Base-by-base conservation (phyloP, 2,797 vertebrate species). In the Hipposideros larvatus region DNA sequence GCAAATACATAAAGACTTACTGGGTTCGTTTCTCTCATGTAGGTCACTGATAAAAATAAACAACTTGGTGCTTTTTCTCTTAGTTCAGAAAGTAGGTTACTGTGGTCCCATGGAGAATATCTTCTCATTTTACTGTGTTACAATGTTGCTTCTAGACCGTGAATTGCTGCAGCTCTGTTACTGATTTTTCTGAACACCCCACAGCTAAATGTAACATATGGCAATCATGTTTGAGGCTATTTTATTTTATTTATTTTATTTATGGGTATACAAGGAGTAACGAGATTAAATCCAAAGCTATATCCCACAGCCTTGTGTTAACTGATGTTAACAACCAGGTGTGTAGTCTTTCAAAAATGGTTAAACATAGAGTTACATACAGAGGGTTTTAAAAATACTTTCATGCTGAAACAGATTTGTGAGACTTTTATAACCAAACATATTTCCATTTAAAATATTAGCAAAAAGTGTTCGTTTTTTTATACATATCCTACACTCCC, bases 41-140 rank as follows among this genome's bases (percentile, higher is more conserved):
- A 95, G 94, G 89, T 89, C 95, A 93, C 51, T 46, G 91, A 93
- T 70, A 83, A 94, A 96, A 96, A 96, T 89, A 91, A 96, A 80
- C 24, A 87, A 68, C 24, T 93, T 84, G 59, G 28, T 96, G 65
- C 31, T 80, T 97, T 96, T 84, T 85, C 75, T 94, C 57, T 82
- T 95, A 70, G 43, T 84, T 37, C 51, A 77, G 70, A 89, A 97
- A 95, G 66, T 96, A 84, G 88, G 88, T 95, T 97, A 91, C 61
- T 77, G 19, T 96, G 79, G 55, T 65, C 82, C 87, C 55, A 53
- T 19, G 31, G 71, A 96, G 75, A 91, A 31, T 66, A 77, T 66
- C 28, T 88, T 94, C 22, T 92, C 19, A 37, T 71, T 66, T 96
- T 19, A 43, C 59, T 19, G 70, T 70, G 48, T 87, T 90, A 28